Percentiles rank a stretch among this genome's conserved stretches.
Evolutionary conservation across 2,113 vertebrate species (phyloP).

Genomic region (Vidua macroura): DNA sequence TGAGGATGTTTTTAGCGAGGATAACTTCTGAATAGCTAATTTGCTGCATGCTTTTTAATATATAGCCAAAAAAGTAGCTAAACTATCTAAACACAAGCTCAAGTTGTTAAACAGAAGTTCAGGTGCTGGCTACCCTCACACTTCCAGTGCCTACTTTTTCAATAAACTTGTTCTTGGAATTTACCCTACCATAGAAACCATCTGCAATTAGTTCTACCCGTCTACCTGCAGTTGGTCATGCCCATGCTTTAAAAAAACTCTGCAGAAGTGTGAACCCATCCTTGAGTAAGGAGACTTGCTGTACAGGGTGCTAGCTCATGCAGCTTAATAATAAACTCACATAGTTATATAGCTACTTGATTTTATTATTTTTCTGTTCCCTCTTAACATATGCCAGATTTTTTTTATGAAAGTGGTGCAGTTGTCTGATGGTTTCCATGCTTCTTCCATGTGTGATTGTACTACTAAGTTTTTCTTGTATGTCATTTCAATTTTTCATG

Average conservation of each 20-base stretch:
- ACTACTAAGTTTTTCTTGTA: not conserved
- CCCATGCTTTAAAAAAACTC: not conserved
- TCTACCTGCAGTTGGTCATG: not conserved
- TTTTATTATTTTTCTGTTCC: not conserved
- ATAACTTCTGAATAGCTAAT: not conserved
- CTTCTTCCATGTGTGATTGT: not conserved
- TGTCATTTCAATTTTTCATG: not conserved
- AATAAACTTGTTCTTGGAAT: not conserved
- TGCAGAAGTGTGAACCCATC: not conserved
- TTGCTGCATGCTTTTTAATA: not conserved
- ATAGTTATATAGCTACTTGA: not conserved
- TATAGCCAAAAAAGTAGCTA: not conserved
- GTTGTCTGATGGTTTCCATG: not conserved
- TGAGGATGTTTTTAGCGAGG: not conserved
- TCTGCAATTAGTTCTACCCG: not conserved
- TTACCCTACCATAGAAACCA: not conserved
- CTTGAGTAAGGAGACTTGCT: not conserved
- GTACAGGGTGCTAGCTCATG: not conserved
- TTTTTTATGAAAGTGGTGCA: not conserved
- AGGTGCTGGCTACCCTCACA: not conserved
- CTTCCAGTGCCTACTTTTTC: not conserved
- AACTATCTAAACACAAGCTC: not conserved
- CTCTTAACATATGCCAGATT: not conserved
- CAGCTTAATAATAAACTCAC: not conserved
- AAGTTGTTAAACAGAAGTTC: not conserved